Evolutionary conservation across 2,113 vertebrate species (phyloP), one percentile per base, ranked within the genome.

Genomic region (Aptenodytes patagonicus): DNA sequence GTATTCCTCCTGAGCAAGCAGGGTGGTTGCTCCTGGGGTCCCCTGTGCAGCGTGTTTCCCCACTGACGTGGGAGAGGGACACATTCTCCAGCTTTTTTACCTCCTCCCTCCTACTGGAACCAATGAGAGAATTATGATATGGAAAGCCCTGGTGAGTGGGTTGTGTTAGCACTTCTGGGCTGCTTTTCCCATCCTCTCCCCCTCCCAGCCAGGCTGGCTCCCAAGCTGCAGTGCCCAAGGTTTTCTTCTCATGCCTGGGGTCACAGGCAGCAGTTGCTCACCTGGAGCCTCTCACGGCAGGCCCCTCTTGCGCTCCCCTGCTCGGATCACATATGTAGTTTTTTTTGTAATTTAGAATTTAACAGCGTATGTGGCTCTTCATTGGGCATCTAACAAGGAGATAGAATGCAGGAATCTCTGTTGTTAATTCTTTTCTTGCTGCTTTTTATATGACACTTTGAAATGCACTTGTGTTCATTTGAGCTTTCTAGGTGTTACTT

Each of bases 221-320:
- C 17, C 26, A 54, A 17, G 32, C 16, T 69, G 24, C 26, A 40
- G 40, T 34, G 17, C 26, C 16, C 12, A n/a, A 22, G 9, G 3
- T 13, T 69, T 93, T 47, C 13, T 72, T 71, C 58, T 77, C 21
- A 7, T 44, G 20, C 51, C 16, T 55, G 40, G 6, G 17, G 20
- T 51, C 6, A 2, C 36, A 73, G 49, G 25, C 44, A 83, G 36
- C 18, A n/a, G 28, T 31, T 80, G 54, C 13, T 88, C 44, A 61
- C 34, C 34, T 76, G 36, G 14, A 79, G 18, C 6, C 19, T 52
- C 40, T 72, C 29, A 36, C 61, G 20, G 13, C 29, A 72, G 24
- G 8, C 3, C 2, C 1, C 15, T 57, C 9, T 64, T 76, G 9
- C 1, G 1, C 9, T 49, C 4, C 8, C 17, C 10, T 28, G 28